phyloP scores from a whole-genome alignment of 2,113 vertebrate genomes.

The Solea solea region DNA sequence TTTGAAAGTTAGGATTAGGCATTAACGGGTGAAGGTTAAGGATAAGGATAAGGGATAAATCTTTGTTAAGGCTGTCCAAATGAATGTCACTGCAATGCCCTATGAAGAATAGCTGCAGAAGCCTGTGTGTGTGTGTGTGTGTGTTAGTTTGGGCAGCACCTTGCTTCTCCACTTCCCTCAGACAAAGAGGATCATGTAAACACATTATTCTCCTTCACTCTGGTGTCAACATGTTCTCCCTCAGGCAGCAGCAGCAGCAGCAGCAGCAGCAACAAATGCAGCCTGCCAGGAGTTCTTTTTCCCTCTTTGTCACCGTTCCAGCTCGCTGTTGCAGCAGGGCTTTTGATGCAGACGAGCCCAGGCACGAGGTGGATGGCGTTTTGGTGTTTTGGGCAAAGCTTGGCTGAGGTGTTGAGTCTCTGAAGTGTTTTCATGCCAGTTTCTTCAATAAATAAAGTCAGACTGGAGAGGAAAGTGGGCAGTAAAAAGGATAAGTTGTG shows the following conservation, averaged over 20 bases:
- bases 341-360: constrained; percentile 17
- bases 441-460: constrained; percentile 26
- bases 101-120: too few species aligned
- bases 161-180: constrained; percentile 10
- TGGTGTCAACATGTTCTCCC: constrained; percentile 29
- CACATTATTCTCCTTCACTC: constrained; percentile 46
- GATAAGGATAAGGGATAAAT: too few species aligned
- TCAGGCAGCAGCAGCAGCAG: constrained; percentile 2
- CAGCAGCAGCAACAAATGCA: constrained; percentile 6
- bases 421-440: constrained; percentile 24
- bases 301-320: neutral
- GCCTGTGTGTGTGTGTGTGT: neutral
- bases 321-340: constrained; percentile 9
- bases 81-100: too few species aligned
- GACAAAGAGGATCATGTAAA: constrained; percentile 42
- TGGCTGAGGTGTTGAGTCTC: constrained; percentile 10
- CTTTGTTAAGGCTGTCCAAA: too few species aligned
- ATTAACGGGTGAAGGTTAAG: too few species aligned
- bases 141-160: constrained; percentile 10
- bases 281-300: constrained; percentile 16
- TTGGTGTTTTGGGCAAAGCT: neutral
- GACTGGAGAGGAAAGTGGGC: constrained; percentile 38
- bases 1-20: too few species aligned
- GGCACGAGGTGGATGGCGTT: neutral
- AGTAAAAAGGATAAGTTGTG: constrained; percentile 33